These are phyloP conservation scores for Zootoca vivipara DNA, from an alignment of 2,113 vertebrate species.

Conservation along the genomic window DNA sequence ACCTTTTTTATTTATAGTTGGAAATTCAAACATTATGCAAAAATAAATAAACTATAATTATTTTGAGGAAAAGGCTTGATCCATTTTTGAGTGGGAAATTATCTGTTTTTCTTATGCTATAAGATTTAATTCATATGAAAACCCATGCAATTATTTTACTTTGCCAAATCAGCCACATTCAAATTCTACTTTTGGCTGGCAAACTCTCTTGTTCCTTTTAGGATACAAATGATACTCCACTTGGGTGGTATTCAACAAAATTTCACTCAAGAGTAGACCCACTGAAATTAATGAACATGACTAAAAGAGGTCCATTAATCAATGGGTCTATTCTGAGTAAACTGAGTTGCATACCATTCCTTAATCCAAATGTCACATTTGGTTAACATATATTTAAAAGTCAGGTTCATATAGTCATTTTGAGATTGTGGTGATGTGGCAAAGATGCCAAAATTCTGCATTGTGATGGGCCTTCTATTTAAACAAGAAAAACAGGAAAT, in stretches of 20 bases:
- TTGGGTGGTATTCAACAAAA: too few species aligned
- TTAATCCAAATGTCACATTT: background rate
- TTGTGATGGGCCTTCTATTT: background rate
- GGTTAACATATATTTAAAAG: background rate
- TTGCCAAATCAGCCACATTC: slow-evolving; percentile 24
- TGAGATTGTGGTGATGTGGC: background rate
- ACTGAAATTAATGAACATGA: too few species aligned
- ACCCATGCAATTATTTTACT: slow-evolving; percentile 23
- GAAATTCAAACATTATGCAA: slow-evolving; percentile 81
- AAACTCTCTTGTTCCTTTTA: background rate
- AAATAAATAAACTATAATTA: slow-evolving; percentile 80
- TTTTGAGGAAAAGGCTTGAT: slow-evolving; percentile 78
- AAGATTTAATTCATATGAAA: slow-evolving; percentile 39
- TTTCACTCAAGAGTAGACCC: background rate
- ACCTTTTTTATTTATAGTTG: slow-evolving; percentile 80
- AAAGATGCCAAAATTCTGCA: background rate
- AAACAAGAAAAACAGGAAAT: background rate
- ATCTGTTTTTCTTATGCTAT: slow-evolving; percentile 53
- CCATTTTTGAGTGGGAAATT: slow-evolving; percentile 59
- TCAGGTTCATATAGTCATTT: background rate
- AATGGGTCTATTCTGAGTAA: too few species aligned
- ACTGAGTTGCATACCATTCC: too few species aligned
- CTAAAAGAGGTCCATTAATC: too few species aligned
- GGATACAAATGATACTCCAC: background rate
- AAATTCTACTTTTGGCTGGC: background rate